Conservation (phyloP, 2,113 vertebrate genomes). For the Nettapus auritus region DNA sequence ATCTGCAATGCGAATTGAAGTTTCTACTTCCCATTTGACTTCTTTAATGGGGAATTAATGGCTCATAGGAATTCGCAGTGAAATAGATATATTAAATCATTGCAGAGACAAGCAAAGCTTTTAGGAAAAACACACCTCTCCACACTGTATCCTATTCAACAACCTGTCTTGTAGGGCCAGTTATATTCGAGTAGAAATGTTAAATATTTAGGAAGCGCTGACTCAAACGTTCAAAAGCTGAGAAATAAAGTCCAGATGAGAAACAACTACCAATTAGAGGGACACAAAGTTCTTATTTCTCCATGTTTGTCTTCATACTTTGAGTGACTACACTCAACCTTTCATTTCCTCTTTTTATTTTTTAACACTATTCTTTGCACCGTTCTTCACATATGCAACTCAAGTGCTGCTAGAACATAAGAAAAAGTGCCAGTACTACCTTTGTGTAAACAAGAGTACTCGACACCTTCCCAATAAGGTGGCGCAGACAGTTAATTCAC, state of each 20-base stretch:
- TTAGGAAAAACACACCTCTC: not conserved
- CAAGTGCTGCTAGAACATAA: rapidly evolving
- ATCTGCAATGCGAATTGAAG: not conserved
- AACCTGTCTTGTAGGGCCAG: not conserved
- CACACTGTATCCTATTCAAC: not conserved
- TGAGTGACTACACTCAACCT: not conserved
- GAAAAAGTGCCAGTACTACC: not conserved
- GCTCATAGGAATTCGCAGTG: not conserved
- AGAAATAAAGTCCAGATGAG: not conserved
- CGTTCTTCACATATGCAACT: too few relatives aligned
- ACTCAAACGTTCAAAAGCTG: not conserved
- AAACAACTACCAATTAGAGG: not conserved
- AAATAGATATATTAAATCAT: not conserved
- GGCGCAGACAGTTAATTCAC: not conserved
- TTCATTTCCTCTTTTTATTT: not conserved
- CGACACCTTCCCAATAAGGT: not conserved
- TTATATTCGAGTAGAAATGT: not conserved
- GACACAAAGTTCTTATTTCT: not conserved
- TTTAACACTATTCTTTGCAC: not conserved
- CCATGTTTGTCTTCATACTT: not conserved
- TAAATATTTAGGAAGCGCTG: not conserved
- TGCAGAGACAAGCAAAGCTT: not conserved
- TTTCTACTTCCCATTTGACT: not conserved
- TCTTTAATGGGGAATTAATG: not conserved
- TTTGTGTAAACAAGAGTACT: too few relatives aligned